A percentile compares a stretch with the other conserved stretches of the same genome.
These are phyloP conservation scores for Chaetura pelagica DNA, from an alignment of 2,113 vertebrate genomes.

Conservation along the genomic window DNA sequence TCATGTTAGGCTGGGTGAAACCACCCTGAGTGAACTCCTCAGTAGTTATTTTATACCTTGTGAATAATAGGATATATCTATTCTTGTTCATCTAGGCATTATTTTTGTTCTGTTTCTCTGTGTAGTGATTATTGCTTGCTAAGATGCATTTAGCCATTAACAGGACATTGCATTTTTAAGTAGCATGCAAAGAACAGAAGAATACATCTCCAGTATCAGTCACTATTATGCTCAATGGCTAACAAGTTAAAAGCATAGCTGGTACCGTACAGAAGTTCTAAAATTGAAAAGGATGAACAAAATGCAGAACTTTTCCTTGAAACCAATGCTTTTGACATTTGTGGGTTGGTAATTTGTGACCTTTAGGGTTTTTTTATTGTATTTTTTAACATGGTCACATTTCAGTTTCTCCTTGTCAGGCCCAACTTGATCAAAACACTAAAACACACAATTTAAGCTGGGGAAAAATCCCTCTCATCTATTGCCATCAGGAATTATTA, in stretches of 20 bases:
- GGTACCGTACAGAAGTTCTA: neutral
- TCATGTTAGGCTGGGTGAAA: slow-evolving; percentile 23
- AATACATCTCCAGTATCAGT: neutral
- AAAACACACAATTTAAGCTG: neutral
- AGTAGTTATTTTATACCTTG: neutral
- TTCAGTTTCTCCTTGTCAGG: neutral
- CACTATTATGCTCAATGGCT: neutral
- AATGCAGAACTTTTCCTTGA: neutral
- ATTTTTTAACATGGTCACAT: neutral
- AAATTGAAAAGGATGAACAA: neutral
- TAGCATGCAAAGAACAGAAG: neutral
- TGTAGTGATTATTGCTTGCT: slow-evolving; percentile 1
- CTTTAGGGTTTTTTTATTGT: neutral
- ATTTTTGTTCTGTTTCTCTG: neutral
- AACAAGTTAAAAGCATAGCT: neutral
- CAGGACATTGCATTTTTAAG: neutral
- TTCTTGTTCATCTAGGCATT: neutral
- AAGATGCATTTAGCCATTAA: neutral
- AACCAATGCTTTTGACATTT: neutral
- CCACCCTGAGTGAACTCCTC: neutral
- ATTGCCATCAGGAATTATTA: neutral
- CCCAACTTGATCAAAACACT: neutral
- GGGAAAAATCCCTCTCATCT: neutral
- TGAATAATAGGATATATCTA: neutral
- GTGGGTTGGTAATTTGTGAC: neutral